These are phyloP conservation scores for Mormyrus iriodes DNA, from an alignment of 2,113 vertebrate genomes.

Conservation along the genomic window DNA sequence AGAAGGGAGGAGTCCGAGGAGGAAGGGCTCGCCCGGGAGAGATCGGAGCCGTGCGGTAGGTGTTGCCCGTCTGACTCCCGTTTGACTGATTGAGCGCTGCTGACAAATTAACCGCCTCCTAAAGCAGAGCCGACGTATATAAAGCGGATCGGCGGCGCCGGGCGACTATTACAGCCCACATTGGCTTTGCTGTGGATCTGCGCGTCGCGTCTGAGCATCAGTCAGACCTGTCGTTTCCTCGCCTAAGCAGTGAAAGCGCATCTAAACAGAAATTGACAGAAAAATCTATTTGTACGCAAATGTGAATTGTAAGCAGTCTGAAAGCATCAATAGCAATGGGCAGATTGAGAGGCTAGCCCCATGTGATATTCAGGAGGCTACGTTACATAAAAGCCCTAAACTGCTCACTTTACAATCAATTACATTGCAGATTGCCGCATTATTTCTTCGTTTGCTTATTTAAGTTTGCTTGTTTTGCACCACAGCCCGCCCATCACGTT, in stretches of 20 bases:
- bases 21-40: conserved; percentile 11
- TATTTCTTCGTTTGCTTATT: neutral
- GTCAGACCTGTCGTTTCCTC: neutral
- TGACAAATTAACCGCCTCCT: neutral
- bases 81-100: conserved; percentile 7
- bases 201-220: neutral
- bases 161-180: neutral
- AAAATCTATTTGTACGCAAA: neutral
- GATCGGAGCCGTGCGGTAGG: neutral
- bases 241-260: neutral
- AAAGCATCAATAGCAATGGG: neutral
- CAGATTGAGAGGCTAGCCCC: neutral
- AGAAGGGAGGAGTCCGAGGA: conserved; percentile 39
- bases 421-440: neutral
- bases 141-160: neutral
- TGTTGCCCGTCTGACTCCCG: conserved; percentile 9
- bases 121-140: neutral
- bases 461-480: neutral
- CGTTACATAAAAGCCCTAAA: neutral
- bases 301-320: neutral
- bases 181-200: neutral
- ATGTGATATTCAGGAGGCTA: neutral
- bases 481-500: neutral
- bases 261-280: neutral
- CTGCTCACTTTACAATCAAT: neutral